Conservation (phyloP, 2,113 vertebrate genomes). For the Anolis sagrei region DNA sequence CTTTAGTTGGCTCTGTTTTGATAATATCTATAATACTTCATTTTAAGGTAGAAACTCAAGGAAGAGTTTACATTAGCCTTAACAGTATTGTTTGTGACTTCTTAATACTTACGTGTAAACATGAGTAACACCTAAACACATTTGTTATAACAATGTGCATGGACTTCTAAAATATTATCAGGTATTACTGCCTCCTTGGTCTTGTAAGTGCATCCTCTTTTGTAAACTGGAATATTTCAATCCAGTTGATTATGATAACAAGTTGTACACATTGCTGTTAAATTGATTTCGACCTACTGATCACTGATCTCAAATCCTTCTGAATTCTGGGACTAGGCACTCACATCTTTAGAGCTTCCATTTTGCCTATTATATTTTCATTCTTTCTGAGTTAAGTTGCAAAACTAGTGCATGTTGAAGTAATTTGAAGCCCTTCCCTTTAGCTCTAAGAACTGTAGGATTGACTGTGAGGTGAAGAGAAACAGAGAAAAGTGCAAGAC, state of each 20-base stretch:
- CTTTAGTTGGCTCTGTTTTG: conserved; percentile 20
- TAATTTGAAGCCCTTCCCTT: not conserved
- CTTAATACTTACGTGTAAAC: not conserved
- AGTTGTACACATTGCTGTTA: not conserved
- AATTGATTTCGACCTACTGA: not conserved
- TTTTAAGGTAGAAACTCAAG: not conserved
- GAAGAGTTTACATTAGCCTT: not conserved
- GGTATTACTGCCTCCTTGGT: rapidly evolving
- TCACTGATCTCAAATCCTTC: not conserved
- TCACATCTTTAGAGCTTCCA: not conserved
- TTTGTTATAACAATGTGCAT: rapidly evolving
- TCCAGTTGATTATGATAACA: not conserved
- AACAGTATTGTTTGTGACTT: not conserved
- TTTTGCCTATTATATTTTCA: not conserved
- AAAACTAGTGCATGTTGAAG: not conserved
- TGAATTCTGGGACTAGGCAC: not conserved
- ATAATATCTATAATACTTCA: not conserved
- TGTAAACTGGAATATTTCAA: not conserved
- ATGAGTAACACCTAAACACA: not conserved
- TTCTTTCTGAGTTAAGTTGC: not conserved
- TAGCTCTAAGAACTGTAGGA: not conserved
- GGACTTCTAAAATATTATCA: not conserved
- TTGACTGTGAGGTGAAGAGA: not conserved
- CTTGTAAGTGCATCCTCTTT: conserved; percentile 1
- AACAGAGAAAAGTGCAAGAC: not conserved